phyloP scores from a whole-genome alignment of 2,797 vertebrate species.

The Simalia tracyae region DNA sequence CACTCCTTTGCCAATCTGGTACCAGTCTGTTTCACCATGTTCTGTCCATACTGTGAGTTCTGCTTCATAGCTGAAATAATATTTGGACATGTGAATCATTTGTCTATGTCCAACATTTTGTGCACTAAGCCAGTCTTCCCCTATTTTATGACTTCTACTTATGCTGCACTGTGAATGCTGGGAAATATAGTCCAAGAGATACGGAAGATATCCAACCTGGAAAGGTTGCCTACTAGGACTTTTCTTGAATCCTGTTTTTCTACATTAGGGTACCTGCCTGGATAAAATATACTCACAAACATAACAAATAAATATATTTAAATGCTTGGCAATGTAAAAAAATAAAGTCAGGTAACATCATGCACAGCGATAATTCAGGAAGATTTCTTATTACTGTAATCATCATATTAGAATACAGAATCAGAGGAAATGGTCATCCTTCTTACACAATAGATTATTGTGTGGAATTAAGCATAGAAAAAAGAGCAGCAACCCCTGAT shows the following conservation, averaged over 20 bases:
- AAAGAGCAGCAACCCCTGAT: not conserved
- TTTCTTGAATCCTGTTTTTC: not conserved
- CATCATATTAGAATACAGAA: conserved; percentile 53
- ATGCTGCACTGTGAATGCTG: not conserved
- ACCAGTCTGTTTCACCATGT: not conserved
- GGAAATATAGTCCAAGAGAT: not conserved
- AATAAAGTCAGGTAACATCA: conserved; percentile 22
- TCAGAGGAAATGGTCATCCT: conserved; percentile 40
- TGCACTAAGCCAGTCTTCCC: not conserved
- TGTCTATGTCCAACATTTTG: not conserved
- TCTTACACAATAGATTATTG: not conserved
- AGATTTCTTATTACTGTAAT: conserved; percentile 51
- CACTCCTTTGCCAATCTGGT: not conserved
- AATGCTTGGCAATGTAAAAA: conserved; percentile 17
- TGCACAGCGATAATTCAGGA: conserved; percentile 30
- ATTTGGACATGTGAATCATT: not conserved
- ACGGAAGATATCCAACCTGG: too few species aligned
- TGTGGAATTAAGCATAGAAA: not conserved
- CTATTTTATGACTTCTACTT: not conserved
- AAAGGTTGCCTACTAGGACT: not conserved
- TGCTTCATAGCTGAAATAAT: not conserved
- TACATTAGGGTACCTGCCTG: not conserved
- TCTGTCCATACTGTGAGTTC: not conserved
- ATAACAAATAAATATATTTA: not conserved
- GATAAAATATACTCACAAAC: not conserved